A percentile compares a stretch with the other conserved stretches of the same genome.
These are phyloP conservation scores for Eolophus roseicapilla DNA, from an alignment of 2,113 vertebrate genomes.

Conservation along the genomic window DNA sequence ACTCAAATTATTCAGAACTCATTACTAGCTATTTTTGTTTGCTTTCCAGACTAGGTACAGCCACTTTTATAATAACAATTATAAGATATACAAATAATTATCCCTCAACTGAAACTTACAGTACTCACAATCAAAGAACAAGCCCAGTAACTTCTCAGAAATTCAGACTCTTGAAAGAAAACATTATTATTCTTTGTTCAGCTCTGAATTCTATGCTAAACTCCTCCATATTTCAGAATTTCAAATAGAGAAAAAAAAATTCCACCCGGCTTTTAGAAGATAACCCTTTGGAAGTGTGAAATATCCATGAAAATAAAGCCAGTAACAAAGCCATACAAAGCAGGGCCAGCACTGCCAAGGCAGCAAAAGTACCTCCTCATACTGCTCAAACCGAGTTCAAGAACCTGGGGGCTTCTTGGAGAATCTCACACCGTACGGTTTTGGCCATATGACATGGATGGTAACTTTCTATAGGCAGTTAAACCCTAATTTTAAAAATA, in stretches of 20 bases:
- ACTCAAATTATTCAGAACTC: neutral
- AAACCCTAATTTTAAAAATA: neutral
- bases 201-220: slow-evolving; percentile 6
- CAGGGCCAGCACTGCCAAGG: neutral
- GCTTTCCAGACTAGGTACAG: neutral
- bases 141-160: neutral
- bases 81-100: slow-evolving; percentile 15
- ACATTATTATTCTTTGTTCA: neutral
- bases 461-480: neutral
- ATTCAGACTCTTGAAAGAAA: slow-evolving; percentile 10
- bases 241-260: neutral
- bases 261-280: neutral
- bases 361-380: fast-evolving
- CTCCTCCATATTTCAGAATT: slow-evolving; percentile 35
- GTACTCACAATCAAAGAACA: neutral
- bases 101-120: neutral
- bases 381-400: neutral
- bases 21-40: slow-evolving; percentile 34
- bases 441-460: fast-evolving
- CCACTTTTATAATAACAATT: neutral
- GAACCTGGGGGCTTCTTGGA: neutral
- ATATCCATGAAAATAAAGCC: neutral
- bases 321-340: neutral
- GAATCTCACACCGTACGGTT: neutral
- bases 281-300: neutral